Evolutionary conservation across 37 sponge, comb jelly and placozoan genomes (phyloP).

Genomic region (Bolinopsis microptera): DNA sequence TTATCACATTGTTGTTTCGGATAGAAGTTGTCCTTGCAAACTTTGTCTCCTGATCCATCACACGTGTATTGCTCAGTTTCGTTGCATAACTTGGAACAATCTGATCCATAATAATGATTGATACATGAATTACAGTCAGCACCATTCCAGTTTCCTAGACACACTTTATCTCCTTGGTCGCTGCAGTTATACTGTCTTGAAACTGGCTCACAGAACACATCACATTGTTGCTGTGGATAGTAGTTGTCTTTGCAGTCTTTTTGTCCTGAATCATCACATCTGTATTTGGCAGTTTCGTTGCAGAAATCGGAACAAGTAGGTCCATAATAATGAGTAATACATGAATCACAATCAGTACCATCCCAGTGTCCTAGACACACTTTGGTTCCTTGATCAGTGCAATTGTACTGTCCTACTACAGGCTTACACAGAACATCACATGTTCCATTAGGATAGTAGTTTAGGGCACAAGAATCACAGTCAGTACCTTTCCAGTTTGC

Average conservation of each 20-base stretch:
- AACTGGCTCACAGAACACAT: background rate
- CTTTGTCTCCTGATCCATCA: background rate
- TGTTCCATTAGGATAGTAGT: too few relatives aligned
- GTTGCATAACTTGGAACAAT: background rate
- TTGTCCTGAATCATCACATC: background rate
- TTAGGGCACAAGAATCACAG: too few relatives aligned
- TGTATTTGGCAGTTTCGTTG: background rate
- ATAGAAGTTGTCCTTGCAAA: background rate
- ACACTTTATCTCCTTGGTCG: background rate
- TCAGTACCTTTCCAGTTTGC: background rate
- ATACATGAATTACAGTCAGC: background rate
- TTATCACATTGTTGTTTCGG: background rate
- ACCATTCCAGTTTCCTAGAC: background rate
- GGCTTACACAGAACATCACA: background rate
- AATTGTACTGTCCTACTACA: background rate
- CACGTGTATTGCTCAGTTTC: background rate
- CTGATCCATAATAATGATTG: background rate
- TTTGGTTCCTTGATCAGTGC: too few relatives aligned
- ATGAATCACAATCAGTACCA: background rate
- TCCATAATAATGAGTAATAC: background rate
- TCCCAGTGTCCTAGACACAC: too few relatives aligned
- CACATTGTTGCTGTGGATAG: background rate
- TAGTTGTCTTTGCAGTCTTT: background rate
- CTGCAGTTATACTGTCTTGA: background rate
- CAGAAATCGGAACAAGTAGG: background rate